Percentiles rank a stretch among this genome's conserved stretches.
Evolutionary conservation across 2,113 vertebrate species (phyloP).

Genomic region (Alouatta palliata): DNA sequence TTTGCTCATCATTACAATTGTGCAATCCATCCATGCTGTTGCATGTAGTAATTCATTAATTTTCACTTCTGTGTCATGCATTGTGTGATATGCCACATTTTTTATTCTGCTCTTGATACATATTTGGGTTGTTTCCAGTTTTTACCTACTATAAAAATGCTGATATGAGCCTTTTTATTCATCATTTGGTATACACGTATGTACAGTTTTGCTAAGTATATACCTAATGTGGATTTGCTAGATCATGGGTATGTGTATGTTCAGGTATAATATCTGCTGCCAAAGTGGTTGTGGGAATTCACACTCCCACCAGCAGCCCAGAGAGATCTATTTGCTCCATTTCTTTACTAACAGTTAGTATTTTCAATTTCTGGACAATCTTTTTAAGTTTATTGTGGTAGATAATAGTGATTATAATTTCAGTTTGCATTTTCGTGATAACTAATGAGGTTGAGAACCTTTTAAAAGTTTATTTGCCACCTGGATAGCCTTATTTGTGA

Average conservation of each 20-base stretch:
- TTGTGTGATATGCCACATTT: conserved; percentile 19
- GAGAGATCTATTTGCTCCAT: not conserved
- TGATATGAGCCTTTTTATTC: not conserved
- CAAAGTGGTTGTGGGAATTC: not conserved
- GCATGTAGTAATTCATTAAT: conserved; percentile 24
- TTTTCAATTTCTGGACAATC: conserved; percentile 11
- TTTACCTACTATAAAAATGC: not conserved
- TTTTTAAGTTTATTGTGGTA: conserved; percentile 47
- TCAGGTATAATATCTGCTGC: not conserved
- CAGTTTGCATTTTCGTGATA: not conserved
- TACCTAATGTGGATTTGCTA: conserved; percentile 7
- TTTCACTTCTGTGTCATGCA: conserved; percentile 28
- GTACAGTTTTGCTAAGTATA: conserved; percentile 1
- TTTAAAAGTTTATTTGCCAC: conserved; percentile 46
- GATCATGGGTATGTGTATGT: not conserved
- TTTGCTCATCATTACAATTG: conserved; percentile 10
- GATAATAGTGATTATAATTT: not conserved
- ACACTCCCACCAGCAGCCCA: not conserved
- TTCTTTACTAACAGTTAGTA: not conserved
- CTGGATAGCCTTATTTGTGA: conserved; percentile 31
- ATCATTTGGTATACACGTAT: not conserved
- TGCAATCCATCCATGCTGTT: conserved; percentile 41
- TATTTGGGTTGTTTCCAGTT: conserved; percentile 31
- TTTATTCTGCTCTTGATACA: conserved; percentile 18
- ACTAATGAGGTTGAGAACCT: conserved; percentile 12